Base-by-base conservation (phyloP, 2,797 vertebrate genomes). In the Lepidocolaptes lacrymiger region DNA sequence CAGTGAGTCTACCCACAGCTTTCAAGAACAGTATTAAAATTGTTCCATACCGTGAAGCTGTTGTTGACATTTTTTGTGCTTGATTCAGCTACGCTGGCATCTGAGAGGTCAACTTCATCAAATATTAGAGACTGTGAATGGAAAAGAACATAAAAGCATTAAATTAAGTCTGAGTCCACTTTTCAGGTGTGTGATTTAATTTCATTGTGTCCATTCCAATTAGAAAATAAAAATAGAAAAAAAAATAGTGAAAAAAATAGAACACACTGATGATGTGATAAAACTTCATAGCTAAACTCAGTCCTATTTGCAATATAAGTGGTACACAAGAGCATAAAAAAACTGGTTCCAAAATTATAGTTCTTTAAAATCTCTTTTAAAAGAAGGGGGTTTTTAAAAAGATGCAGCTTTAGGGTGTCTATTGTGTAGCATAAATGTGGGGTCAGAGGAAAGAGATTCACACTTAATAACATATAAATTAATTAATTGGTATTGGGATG, bases 31-130 rank as follows among this genome's bases (percentile, higher is more conserved):
- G 23, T 95, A 58, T 76, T 59, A 94, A 80, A 95, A 78, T 43
- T 78, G 37, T 56, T 76, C 94, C 99, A 98, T 99, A 99, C 99
- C 97, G 99, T 99, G 98, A 99, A 99, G 97, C 99, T 99, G 98
- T 99, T 99, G 98, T 99, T 99, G 96, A 99, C 99, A 98, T 99
- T 99, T 98, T 99, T 99, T 88, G 99, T 99, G 98, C 99, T 99
- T 27, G 99, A 99, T 98, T 99, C 99, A 61, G 99, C 99, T 71
- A 99, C 99, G 3, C 99, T 99, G 98, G 99, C 99, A 95, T 99
- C 99, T 21, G 99, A 99, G 83, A 99, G 98, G 97, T 99, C 99
- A 96, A 99, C 99, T 98, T 99, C 99, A 95, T 99, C 99, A 96
- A 99, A 99, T 98, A 99, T 99, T 95, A 99, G 98, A 93, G 99